A percentile compares a stretch with the other conserved stretches of the same genome.
Evolutionary conservation across 2,797 vertebrate genomes (phyloP).

Genomic region (Poeciliopsis gracilis): DNA sequence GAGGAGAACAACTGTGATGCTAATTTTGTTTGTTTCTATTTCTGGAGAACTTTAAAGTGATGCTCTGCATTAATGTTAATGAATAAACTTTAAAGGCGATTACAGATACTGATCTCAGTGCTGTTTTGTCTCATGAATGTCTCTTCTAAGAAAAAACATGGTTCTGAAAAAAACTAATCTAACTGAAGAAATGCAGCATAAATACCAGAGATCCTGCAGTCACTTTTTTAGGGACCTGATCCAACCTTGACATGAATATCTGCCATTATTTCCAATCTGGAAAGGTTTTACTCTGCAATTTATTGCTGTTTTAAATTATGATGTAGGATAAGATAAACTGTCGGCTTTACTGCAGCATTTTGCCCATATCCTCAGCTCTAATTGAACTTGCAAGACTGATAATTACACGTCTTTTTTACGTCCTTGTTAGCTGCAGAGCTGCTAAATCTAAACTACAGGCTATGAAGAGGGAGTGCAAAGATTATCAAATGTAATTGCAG

Average conservation of each 20-base stretch:
- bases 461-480: not conserved
- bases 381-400: not conserved
- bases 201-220: not conserved
- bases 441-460: not conserved
- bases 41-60: conserved; percentile 15
- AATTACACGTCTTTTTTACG: not conserved
- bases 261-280: not conserved
- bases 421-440: not conserved
- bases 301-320: not conserved
- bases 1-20: conserved; percentile 17
- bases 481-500: not conserved
- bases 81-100: not conserved
- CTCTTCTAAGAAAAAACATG: not conserved
- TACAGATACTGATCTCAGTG: not conserved
- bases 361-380: not conserved
- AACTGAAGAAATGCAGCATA: not conserved
- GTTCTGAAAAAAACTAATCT: not conserved
- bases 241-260: not conserved
- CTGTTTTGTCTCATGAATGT: not conserved
- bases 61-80: not conserved
- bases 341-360: not conserved
- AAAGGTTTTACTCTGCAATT: not conserved
- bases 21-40: conserved; percentile 26
- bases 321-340: not conserved
- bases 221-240: not conserved